Evolutionary conservation across 2,113 vertebrate species (phyloP).

Genomic region (Charina bottae): DNA sequence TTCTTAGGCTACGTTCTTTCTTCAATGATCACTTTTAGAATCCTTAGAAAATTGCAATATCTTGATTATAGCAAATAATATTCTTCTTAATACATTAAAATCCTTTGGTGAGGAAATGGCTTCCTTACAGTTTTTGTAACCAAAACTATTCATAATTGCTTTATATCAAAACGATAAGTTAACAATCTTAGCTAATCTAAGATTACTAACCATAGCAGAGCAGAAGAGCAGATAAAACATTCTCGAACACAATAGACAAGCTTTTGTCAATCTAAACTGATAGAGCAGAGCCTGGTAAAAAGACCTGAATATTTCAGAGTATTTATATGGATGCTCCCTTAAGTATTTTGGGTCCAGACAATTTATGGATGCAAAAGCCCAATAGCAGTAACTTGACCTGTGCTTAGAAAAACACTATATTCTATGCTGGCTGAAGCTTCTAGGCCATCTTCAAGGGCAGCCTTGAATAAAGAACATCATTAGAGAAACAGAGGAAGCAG

Average conservation of each 20-base stretch:
- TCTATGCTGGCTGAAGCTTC: neutral
- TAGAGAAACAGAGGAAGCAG: neutral
- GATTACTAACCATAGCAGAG: no score
- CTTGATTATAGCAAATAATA: neutral
- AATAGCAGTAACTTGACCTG: neutral
- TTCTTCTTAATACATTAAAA: neutral
- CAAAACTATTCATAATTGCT: neutral
- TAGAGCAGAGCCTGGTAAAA: neutral
- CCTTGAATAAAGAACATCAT: neutral
- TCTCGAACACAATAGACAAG: neutral
- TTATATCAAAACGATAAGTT: neutral
- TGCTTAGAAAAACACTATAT: neutral
- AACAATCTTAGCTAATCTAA: neutral
- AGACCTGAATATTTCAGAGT: neutral
- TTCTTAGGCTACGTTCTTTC: neutral
- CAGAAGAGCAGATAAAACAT: neutral
- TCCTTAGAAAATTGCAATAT: neutral
- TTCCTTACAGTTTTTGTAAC: neutral
- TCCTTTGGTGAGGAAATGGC: neutral
- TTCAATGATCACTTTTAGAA: neutral
- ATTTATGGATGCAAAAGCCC: neutral
- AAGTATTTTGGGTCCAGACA: neutral
- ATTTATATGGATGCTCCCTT: neutral
- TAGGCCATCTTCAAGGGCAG: neutral
- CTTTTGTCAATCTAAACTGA: neutral